A percentile compares a stretch with the other conserved stretches of the same genome.
Evolutionary conservation across 92 coral and sea anemone species (phyloP).

Genomic region (Umimayanthus kanabou): DNA sequence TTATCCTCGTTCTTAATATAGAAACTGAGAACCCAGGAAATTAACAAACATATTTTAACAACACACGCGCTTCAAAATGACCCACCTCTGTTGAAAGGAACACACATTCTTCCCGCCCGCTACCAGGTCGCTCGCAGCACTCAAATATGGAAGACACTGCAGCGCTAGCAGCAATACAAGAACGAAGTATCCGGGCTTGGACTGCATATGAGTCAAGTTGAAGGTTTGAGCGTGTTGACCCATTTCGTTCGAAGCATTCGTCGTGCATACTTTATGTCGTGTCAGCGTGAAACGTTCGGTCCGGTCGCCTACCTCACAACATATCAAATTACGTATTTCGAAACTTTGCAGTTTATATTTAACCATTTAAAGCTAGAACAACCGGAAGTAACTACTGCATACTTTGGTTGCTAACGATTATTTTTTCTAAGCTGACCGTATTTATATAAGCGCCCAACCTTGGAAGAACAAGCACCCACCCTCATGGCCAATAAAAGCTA

Average conservation of each 20-base stretch:
- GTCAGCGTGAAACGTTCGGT: not conserved
- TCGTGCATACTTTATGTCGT: not conserved
- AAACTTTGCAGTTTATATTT: constrained; percentile 6
- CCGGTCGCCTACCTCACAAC: not conserved
- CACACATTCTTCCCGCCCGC: constrained; percentile 24
- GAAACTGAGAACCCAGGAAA: not conserved
- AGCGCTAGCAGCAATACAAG: not conserved
- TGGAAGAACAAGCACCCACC: too few species aligned
- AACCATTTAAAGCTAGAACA: not conserved
- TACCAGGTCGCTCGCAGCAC: constrained; percentile 5
- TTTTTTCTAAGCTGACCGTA: too few species aligned
- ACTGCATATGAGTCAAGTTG: not conserved
- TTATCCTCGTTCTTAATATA: too few species aligned
- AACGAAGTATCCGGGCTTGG: not conserved
- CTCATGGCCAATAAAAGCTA: too few species aligned
- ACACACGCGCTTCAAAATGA: not conserved
- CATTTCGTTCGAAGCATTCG: not conserved
- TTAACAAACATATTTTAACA: too few species aligned
- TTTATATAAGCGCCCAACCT: too few species aligned
- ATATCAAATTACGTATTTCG: constrained; percentile 18
- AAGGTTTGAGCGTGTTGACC: not conserved
- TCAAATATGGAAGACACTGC: not conserved
- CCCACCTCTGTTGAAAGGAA: constrained; percentile 27
- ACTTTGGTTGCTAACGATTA: too few species aligned
- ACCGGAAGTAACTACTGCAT: not conserved